Conservation (phyloP, 1,140 invertebrate species). For the Bombus ignitus region DNA sequence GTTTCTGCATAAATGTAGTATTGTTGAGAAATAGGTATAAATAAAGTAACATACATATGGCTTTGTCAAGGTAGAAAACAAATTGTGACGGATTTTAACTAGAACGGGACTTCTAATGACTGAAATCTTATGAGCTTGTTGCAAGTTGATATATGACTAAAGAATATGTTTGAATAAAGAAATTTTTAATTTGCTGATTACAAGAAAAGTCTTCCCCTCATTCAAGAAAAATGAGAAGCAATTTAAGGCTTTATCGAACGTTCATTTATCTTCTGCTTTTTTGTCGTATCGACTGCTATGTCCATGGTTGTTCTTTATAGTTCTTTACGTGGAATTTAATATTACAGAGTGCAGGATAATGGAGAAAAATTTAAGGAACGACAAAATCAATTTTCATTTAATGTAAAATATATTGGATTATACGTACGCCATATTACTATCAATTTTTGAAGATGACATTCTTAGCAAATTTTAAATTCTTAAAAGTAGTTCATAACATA, state of each 20-base stretch:
- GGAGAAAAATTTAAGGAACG: not conserved
- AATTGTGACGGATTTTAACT: too few species aligned
- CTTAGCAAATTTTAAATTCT: not conserved
- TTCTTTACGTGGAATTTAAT: slow-evolving; percentile 5
- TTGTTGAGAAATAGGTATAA: too few species aligned
- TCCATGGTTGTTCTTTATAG: not conserved
- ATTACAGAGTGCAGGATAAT: not conserved
- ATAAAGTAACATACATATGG: too few species aligned
- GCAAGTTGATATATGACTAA: not conserved
- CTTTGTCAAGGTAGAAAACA: too few species aligned
- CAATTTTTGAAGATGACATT: not conserved
- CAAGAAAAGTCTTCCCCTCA: not conserved
- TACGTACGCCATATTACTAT: not conserved
- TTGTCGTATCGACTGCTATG: not conserved
- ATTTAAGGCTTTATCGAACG: not conserved
- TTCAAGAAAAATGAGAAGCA: not conserved
- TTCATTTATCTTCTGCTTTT: not conserved
- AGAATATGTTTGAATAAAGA: not conserved
- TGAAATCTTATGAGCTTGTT: not conserved
- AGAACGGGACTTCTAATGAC: too few species aligned
- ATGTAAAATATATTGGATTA: not conserved
- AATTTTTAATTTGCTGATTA: not conserved
- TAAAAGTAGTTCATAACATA: too few species aligned
- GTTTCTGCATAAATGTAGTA: too few species aligned
- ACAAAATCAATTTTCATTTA: not conserved